Percentiles rank a stretch among this genome's conserved stretches.
These are phyloP conservation scores for Gadopsis marmoratus DNA, from an alignment of 2,797 vertebrate species.

Conservation along the genomic window DNA sequence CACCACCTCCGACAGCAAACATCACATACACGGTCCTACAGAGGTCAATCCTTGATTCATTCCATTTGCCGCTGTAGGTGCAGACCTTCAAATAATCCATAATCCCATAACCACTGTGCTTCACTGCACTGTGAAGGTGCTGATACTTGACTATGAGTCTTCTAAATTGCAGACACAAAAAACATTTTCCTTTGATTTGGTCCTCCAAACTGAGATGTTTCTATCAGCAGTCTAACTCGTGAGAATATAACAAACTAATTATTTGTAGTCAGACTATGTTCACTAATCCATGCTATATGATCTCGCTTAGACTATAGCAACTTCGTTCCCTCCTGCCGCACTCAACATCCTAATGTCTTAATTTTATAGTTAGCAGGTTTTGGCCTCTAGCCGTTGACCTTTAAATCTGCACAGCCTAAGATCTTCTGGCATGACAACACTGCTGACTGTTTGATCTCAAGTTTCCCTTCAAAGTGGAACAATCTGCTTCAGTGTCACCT, in stretches of 20 bases:
- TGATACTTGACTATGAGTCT: too few relatives aligned
- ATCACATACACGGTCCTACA: neutral
- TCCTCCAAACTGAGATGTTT: neutral
- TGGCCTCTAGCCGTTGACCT: neutral
- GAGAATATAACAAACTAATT: too few relatives aligned
- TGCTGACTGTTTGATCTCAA: neutral
- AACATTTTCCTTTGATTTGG: too few relatives aligned
- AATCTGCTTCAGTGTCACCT: neutral
- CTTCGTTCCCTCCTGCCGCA: neutral
- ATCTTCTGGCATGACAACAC: conserved; percentile 2
- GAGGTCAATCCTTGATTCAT: neutral
- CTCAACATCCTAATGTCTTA: neutral
- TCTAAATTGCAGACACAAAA: neutral
- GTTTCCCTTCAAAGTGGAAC: neutral
- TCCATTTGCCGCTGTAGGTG: neutral
- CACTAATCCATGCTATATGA: neutral
- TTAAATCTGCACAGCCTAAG: conserved; percentile 16
- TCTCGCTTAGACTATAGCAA: neutral
- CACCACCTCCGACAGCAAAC: neutral
- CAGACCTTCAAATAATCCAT: conserved; percentile 1
- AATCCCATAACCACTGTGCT: neutral
- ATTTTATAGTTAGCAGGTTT: neutral
- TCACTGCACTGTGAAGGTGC: neutral
- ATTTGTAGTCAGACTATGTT: neutral
- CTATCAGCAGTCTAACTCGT: neutral